Percentiles rank a stretch among this genome's conserved stretches.
These are phyloP conservation scores for Odontophorus gujanensis DNA, from an alignment of 2,113 vertebrate species.

Conservation along the genomic window DNA sequence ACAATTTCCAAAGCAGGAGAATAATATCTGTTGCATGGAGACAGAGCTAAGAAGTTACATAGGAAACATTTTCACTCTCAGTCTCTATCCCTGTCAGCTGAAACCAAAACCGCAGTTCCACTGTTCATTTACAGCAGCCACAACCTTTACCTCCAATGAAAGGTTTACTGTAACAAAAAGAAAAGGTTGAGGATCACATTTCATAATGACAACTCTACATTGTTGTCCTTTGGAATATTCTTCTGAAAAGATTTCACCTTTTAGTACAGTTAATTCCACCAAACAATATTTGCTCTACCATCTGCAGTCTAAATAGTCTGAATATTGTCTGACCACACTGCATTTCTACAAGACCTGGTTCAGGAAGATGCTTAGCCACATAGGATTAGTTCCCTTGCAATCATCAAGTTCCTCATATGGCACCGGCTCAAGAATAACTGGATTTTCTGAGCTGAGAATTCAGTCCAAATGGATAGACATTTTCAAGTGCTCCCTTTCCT, in stretches of 20 bases:
- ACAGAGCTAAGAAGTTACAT: neutral
- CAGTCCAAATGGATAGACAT: neutral
- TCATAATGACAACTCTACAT: neutral
- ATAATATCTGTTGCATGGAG: neutral
- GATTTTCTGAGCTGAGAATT: neutral
- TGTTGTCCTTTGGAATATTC: neutral
- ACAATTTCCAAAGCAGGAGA: neutral
- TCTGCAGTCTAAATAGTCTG: neutral
- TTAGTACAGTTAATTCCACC: neutral
- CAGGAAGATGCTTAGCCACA: neutral
- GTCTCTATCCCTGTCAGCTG: neutral
- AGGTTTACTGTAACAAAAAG: neutral
- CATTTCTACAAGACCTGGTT: neutral
- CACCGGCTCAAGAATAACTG: neutral
- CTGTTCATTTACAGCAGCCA: neutral
- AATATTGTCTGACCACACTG: neutral
- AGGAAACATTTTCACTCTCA: neutral
- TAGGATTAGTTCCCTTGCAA: neutral
- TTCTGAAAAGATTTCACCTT: neutral
- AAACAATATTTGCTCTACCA: neutral
- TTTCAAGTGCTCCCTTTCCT: neutral
- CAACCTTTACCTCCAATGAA: neutral
- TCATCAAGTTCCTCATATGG: neutral
- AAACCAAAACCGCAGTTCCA: neutral
- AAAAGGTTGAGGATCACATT: neutral